Evolutionary conservation across 1,140 invertebrate genomes (phyloP), one percentile per base, ranked within the genome.

Genomic region (Zaprionus camerounensis): DNA sequence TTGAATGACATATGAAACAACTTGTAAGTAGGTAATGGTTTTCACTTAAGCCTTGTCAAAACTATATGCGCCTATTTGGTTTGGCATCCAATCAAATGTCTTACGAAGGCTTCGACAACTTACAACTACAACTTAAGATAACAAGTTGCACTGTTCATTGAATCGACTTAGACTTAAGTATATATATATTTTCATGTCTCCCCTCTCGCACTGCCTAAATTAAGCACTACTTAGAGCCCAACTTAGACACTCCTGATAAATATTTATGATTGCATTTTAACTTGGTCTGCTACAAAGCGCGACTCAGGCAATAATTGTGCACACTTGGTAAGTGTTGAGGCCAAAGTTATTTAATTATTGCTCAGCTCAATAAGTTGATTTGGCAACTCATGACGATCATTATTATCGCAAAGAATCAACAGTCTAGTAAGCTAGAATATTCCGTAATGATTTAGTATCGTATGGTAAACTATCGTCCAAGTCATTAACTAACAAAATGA

Each of bases 211-310:
- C 70, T 81, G 83, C 69, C 87, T 83, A 85, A 86, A 71, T 82
- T 81, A 88, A 68, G 75, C 74, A 88, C 84, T 87, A 81, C 78
- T 87, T 87, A 84, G 66, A 81, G 81, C 84, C 78, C 76, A 78
- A 82, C 88, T 87, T 88, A 87, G 84, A 78, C 71, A 88, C 70
- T 76, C 31, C 81, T 78, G 79, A 71, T 87, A 88, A 87, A 87
- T 87, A 87, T 88, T 87, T 88, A 87, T 87, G 81, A 81, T 64
- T 79, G 71, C 80, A 80, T 81, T 82, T 88, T 74, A 88, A 75
- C 66, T 84, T 78, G 69, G 72, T 12, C 58, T 34, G 31, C 31
- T 11, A 34, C 31, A 34, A 34, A 34, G 31, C 31, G n/a, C 49
- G 73, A 15, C 51, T 70, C 63, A 36, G 22, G 5, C 36, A 26